Evolutionary conservation across 1,140 invertebrate species (phyloP).

Genomic region (Dryas iulia): DNA sequence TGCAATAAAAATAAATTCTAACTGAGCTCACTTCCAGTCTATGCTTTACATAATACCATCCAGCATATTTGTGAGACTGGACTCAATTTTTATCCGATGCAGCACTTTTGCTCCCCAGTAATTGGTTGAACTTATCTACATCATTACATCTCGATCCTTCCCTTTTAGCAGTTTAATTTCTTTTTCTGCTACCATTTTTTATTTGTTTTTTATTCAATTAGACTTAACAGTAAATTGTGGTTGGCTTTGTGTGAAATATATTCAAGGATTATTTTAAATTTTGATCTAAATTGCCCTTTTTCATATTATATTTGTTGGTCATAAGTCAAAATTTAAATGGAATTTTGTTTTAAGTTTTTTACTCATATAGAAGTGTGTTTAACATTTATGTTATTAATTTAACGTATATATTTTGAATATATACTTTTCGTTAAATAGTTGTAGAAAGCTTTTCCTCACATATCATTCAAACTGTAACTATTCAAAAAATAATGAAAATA

Average conservation of each 20-base stretch:
- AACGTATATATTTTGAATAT: too few species aligned
- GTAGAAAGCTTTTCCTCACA: too few species aligned
- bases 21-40: constrained; percentile 33
- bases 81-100: constrained; percentile 71
- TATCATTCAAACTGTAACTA: too few species aligned
- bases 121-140: constrained; percentile 77
- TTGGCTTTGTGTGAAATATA: not conserved
- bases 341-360: too few species aligned
- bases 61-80: constrained; percentile 67
- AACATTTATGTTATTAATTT: too few species aligned
- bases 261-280: not conserved
- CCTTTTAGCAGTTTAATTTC: constrained; percentile 69
- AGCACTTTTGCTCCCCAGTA: constrained; percentile 70
- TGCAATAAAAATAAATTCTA: constrained; percentile 47
- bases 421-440: too few species aligned
- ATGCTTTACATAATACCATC: constrained; percentile 58
- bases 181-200: constrained; percentile 57
- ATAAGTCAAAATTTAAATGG: too few species aligned
- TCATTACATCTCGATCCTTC: constrained; percentile 76
- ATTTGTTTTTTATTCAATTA: constrained; percentile 77
- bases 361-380: too few species aligned
- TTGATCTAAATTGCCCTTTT: not conserved
- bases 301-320: constrained; percentile 36
- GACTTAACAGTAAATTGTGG: constrained; percentile 52
- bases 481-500: too few species aligned